Evolutionary conservation across 2,797 vertebrate genomes (phyloP).

Genomic region (Monodelphis domestica): DNA sequence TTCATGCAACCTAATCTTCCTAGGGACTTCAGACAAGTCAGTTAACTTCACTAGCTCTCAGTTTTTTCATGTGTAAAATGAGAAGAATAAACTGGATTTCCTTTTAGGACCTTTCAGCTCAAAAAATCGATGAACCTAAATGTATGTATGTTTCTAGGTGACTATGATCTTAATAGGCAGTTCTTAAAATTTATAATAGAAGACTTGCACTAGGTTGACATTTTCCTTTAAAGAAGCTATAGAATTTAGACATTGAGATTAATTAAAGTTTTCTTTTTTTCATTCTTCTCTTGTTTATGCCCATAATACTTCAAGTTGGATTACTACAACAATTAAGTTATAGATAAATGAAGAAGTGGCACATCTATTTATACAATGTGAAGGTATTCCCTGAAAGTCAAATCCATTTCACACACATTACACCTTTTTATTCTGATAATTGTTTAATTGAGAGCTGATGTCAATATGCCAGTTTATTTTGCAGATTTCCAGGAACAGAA

Average conservation of each 20-base stretch:
- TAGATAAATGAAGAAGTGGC: conserved; percentile 26
- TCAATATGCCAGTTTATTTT: conserved; percentile 5
- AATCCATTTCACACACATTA: neutral
- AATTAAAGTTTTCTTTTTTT: conserved; percentile 1
- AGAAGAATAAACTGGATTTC: neutral
- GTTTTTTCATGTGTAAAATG: neutral
- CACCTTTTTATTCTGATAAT: conserved; percentile 33
- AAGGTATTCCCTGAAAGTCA: neutral
- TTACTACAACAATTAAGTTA: conserved; percentile 17
- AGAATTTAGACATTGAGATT: conserved; percentile 24
- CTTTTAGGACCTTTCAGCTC: neutral
- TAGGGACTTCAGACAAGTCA: conserved; percentile 6
- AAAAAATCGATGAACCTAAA: neutral
- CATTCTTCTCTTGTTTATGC: conserved; percentile 12
- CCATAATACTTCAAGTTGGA: conserved; percentile 9
- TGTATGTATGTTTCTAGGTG: conserved; percentile 14
- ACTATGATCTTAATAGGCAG: conserved; percentile 9
- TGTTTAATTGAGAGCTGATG: conserved; percentile 14
- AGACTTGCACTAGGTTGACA: conserved; percentile 3
- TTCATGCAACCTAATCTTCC: neutral
- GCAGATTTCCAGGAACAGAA: conserved; percentile 35
- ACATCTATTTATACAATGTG: neutral
- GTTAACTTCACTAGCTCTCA: neutral
- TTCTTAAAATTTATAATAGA: neutral
- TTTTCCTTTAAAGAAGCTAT: conserved; percentile 1